Conservation (phyloP, 2,113 vertebrate species). For the Dissostichus mawsoni region DNA sequence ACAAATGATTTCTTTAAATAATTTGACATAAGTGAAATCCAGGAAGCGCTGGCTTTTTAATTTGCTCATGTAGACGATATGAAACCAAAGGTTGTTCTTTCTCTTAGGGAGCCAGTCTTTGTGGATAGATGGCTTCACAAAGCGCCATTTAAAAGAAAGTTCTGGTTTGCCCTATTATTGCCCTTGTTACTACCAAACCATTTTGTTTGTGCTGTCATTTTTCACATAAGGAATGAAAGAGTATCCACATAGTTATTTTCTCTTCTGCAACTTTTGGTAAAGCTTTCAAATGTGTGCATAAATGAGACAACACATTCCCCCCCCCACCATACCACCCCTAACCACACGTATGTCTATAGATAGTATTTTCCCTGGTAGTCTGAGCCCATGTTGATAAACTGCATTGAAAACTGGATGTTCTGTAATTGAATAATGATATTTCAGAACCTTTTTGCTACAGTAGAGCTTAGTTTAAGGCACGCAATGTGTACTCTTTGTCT, state of each 20-base stretch:
- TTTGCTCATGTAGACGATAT: not conserved
- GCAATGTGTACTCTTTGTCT: constrained; percentile 2
- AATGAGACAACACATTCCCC: too few species aligned
- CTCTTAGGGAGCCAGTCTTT: too few species aligned
- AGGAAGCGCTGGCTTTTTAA: not conserved
- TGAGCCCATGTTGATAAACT: not conserved
- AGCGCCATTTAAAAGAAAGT: not conserved
- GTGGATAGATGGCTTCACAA: not conserved
- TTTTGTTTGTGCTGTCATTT: not conserved
- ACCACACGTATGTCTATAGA: not conserved
- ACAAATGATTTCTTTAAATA: constrained; percentile 31
- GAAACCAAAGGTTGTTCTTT: not conserved
- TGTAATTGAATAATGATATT: constrained; percentile 23
- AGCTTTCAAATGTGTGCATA: not conserved
- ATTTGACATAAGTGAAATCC: constrained; percentile 9
- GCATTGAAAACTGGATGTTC: constrained; percentile 8
- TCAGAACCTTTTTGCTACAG: not conserved
- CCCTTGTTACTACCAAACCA: not conserved
- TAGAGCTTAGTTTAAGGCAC: constrained; percentile 14
- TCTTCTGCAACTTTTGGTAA: not conserved
- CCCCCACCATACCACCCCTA: too few species aligned
- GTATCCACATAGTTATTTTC: not conserved
- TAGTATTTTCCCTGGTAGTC: constrained; percentile 5
- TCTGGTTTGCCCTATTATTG: not conserved
- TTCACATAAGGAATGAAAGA: not conserved